phyloP scores from a whole-genome alignment of 2,888 invertebrate species.

The Venusia cambrica region DNA sequence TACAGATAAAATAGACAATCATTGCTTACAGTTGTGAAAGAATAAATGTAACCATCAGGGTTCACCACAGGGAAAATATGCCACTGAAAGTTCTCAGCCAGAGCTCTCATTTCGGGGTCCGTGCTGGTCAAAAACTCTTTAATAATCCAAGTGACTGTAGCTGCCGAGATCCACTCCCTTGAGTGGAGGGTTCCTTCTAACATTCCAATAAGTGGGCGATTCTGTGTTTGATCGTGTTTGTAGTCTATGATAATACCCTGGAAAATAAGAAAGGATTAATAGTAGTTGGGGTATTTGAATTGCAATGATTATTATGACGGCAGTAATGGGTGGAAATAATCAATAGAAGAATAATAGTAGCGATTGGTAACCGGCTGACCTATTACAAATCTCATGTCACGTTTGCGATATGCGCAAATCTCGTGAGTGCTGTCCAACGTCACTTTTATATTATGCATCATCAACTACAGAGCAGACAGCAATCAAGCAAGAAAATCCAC shows the following conservation, averaged over 20 bases:
- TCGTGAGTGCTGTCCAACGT: too few relatives aligned
- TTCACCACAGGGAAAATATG: slow-evolving; percentile 87
- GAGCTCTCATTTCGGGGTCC: slow-evolving; percentile 70
- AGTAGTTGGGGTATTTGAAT: too few relatives aligned
- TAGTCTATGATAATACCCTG: slow-evolving; percentile 73
- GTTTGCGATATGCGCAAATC: too few relatives aligned
- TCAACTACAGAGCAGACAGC: too few relatives aligned
- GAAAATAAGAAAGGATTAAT: neutral
- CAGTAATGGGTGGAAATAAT: too few relatives aligned
- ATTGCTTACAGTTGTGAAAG: slow-evolving; percentile 81
- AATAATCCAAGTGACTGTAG: slow-evolving; percentile 84
- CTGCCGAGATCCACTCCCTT: slow-evolving; percentile 87
- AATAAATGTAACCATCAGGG: slow-evolving; percentile 87
- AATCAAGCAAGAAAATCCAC: too few relatives aligned
- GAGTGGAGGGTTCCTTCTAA: slow-evolving; percentile 85
- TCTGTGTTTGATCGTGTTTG: too few relatives aligned
- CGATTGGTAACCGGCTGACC: too few relatives aligned
- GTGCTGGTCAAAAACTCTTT: slow-evolving; percentile 84
- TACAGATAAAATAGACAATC: neutral
- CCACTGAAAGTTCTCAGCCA: slow-evolving; percentile 87
- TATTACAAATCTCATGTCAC: too few relatives aligned
- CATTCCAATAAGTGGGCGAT: slow-evolving; percentile 69
- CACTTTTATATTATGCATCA: too few relatives aligned
- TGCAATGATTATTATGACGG: too few relatives aligned
- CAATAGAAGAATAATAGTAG: too few relatives aligned